These are phyloP conservation scores for Macrotis lagotis DNA, from an alignment of 2,113 vertebrate species.

Conservation along the genomic window DNA sequence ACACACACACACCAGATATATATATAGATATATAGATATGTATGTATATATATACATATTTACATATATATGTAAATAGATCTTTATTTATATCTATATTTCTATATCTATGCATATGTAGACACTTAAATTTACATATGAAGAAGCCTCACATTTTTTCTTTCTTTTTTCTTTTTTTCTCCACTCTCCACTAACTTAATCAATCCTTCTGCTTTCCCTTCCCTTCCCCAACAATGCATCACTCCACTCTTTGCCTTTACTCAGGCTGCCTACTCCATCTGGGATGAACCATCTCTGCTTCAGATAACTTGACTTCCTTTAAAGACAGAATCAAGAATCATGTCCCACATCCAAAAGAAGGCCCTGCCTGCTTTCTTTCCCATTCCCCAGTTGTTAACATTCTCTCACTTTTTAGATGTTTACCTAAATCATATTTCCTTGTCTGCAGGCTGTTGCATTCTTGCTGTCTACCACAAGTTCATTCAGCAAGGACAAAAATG, in stretches of 20 bases:
- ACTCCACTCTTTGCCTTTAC: neutral
- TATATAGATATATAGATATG: too few relatives aligned
- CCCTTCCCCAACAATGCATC: neutral
- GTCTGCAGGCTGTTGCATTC: neutral
- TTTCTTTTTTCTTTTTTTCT: too few relatives aligned
- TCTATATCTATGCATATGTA: too few relatives aligned
- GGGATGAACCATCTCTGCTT: neutral
- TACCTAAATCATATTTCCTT: neutral
- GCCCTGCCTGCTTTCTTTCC: neutral
- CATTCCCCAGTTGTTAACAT: neutral
- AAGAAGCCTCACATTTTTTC: too few relatives aligned
- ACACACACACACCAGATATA: too few relatives aligned
- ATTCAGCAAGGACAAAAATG: neutral
- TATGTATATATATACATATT: too few relatives aligned
- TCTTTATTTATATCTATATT: too few relatives aligned
- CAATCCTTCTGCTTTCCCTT: neutral
- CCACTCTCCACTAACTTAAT: neutral
- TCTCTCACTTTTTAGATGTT: neutral
- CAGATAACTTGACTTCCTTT: neutral
- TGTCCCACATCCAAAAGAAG: neutral
- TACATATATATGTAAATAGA: too few relatives aligned
- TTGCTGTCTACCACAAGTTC: neutral
- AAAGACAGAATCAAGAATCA: neutral
- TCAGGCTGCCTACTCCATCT: too few relatives aligned
- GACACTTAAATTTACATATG: too few relatives aligned